These are phyloP conservation scores for Pithys albifrons DNA, from an alignment of 2,113 vertebrate genomes.

Conservation along the genomic window DNA sequence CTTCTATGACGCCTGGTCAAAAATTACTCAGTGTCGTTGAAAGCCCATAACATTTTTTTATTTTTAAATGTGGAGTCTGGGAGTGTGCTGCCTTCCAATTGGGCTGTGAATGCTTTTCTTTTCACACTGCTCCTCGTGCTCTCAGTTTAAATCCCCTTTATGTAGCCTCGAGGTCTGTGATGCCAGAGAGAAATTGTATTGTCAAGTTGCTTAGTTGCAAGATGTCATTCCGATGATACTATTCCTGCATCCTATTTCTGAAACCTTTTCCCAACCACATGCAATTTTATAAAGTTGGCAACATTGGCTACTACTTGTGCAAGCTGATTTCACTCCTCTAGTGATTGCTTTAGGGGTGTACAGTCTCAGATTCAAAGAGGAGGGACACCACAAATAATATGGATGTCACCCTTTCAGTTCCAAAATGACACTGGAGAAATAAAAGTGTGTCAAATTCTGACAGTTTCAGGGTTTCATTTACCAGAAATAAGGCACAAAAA, in stretches of 20 bases:
- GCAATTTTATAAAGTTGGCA: neutral
- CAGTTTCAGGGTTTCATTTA: rapidly evolving
- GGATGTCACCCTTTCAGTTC: neutral
- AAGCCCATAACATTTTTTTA: neutral
- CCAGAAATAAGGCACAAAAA: neutral
- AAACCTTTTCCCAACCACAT: neutral
- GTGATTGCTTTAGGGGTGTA: neutral
- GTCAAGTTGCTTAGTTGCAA: neutral
- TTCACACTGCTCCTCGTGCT: rapidly evolving
- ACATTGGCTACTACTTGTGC: rapidly evolving
- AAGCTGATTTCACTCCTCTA: neutral
- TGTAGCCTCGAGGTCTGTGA: rapidly evolving
- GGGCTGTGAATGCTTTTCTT: neutral
- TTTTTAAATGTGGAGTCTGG: too few relatives aligned
- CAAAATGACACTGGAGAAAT: neutral
- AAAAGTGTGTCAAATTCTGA: neutral
- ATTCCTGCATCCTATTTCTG: neutral
- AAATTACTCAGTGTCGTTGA: rapidly evolving
- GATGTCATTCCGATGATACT: rapidly evolving
- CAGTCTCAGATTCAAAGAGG: neutral
- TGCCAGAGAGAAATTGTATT: too few relatives aligned
- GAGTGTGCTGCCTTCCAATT: neutral
- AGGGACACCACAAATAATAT: neutral
- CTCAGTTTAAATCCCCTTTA: neutral
- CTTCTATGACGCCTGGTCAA: neutral